Evolutionary conservation across 2,888 invertebrate species (phyloP), one percentile per base, ranked within the genome.

Genomic region (Encarsia formosa): DNA sequence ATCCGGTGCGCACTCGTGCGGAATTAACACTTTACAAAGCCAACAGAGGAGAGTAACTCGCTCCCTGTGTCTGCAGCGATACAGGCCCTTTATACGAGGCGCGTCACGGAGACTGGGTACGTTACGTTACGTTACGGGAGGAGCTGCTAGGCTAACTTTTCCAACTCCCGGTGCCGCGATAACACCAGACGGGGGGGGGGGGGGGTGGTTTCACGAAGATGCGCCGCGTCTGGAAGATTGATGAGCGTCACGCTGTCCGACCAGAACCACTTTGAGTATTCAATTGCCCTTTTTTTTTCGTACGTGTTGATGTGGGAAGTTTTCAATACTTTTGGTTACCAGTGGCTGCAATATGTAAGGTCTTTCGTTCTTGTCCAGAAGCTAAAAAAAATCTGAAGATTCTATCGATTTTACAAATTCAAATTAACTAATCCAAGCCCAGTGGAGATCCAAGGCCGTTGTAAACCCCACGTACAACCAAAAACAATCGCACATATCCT

Each of bases 11-110:
- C 59, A 60, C 60, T 59, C 60, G 61, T 56, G 60, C 58, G 55
- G 59, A 61, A 61, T 61, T 59, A 61, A 62, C 59, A 57, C 59
- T 57, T 59, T 58, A 58, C 60, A 60, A 59, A 59, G 59, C 60
- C 59, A 60, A 58, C 61, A 38, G 40, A n/a, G n/a, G n/a, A n/a
- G n/a, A n/a, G n/a, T 16, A 37, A 15, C 29, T n/a, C 11, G n/a
- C n/a, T n/a, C 13, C 8, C 29, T 29, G 29, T 13, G 8, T 29
- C 29, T 29, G 29, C 29, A 29, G 13, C 29, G 8, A 8, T 29
- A 29, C 29, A 9, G 29, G 29, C n/a, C 26, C 35, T 24, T 34
- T 37, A 19, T 18, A 22, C 26, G 19, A 19, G 13, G 11, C 26
- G n/a, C 50, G 50, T 44, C 23, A 31, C 39, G 34, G 22, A 19